Conservation (phyloP, 64 coral and sea anemone species). For the Pachyseris speciosa region DNA sequence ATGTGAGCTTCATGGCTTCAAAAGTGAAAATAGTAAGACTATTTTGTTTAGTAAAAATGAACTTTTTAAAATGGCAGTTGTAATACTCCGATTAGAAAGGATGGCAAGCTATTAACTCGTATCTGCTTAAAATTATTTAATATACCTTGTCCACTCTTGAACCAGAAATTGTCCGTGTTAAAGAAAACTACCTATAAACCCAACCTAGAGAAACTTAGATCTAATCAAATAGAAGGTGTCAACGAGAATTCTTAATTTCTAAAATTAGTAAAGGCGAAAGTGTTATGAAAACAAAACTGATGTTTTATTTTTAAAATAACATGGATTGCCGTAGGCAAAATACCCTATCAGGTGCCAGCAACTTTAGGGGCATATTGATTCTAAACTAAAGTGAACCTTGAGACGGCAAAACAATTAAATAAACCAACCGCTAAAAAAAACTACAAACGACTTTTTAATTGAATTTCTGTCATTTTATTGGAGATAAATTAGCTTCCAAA, state of each 20-base stretch:
- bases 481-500: conserved; percentile 2
- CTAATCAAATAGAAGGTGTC: background rate
- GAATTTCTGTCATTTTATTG: conserved; percentile 19
- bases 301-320: background rate
- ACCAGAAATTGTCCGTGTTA: background rate
- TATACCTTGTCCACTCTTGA: background rate
- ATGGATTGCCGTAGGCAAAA: background rate
- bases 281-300: background rate
- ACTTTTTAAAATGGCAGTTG: background rate
- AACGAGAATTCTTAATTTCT: background rate
- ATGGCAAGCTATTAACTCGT: background rate
- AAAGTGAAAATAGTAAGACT: background rate
- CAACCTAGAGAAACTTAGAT: background rate
- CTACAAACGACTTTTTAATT: conserved; percentile 51
- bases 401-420: conserved; percentile 29
- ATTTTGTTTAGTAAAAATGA: background rate
- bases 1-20: background rate
- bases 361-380: conserved; percentile 3
- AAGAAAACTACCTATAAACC: background rate
- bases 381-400: conserved; percentile 7
- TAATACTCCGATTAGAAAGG: background rate
- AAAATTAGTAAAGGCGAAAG: background rate
- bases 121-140: background rate
- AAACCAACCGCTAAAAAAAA: conserved; percentile 8
- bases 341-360: conserved; percentile 11